Percentiles rank a stretch among this genome's conserved stretches.
Evolutionary conservation across 2,797 vertebrate species (phyloP).

Genomic region (Lycodopsis pacificus): DNA sequence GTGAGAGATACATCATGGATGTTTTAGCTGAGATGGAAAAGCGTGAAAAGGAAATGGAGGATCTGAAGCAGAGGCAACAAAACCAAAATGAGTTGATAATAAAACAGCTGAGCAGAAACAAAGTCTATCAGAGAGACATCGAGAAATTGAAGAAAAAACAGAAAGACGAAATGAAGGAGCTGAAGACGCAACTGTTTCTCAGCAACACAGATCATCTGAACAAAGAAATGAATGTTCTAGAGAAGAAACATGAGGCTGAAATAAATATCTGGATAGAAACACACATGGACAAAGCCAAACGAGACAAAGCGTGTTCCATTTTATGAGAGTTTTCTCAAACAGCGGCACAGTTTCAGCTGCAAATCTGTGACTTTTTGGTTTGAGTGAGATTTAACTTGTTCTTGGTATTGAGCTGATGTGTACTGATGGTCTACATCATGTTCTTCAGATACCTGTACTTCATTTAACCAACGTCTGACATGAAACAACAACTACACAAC

Average conservation of each 20-base stretch:
- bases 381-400: background rate
- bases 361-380: background rate
- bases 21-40: background rate
- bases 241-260: slow-evolving; percentile 8
- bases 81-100: background rate
- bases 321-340: slow-evolving; percentile 14
- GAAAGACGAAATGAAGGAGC: background rate
- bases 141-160: slow-evolving; percentile 23
- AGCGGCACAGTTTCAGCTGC: background rate
- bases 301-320: slow-evolving; percentile 8
- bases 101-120: background rate
- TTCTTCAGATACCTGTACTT: background rate
- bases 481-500: background rate
- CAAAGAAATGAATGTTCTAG: background rate
- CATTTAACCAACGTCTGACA: background rate
- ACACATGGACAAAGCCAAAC: background rate
- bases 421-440: too few species aligned
- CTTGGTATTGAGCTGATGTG: background rate
- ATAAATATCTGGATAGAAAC: slow-evolving; percentile 29
- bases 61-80: background rate
- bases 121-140: fast-evolving
- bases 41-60: background rate
- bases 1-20: background rate
- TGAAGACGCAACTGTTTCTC: background rate
- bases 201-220: background rate